phyloP scores from a whole-genome alignment of 2,888 invertebrate genomes.

The Cerceris ruficornis region DNA sequence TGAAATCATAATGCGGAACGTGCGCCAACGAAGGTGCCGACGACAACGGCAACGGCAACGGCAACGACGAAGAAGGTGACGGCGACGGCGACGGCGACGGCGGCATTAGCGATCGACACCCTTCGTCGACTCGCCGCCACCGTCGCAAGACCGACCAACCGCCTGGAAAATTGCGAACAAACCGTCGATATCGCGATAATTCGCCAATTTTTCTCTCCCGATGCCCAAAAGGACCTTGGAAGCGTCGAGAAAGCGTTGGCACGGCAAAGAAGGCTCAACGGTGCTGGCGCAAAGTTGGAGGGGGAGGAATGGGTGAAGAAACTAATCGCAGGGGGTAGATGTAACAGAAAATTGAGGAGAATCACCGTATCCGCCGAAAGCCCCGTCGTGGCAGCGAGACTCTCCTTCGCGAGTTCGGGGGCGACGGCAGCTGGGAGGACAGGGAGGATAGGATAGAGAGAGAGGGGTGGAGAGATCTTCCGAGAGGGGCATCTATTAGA shows the following conservation, averaged over 20 bases:
- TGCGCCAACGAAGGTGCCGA: conserved; percentile 75
- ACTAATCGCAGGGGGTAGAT: conserved; percentile 61
- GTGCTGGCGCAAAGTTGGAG: neutral
- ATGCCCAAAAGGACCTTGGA: no score
- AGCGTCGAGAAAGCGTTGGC: neutral
- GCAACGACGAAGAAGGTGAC: neutral
- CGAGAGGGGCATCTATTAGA: conserved; percentile 72
- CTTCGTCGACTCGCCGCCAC: neutral
- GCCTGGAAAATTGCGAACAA: no score
- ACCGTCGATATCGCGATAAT: neutral
- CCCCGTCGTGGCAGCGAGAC: conserved; percentile 43
- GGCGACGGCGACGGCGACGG: neutral
- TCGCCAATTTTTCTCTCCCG: conserved; percentile 1
- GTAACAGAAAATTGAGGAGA: conserved; percentile 68
- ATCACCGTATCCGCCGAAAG: conserved; percentile 56
- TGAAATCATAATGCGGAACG: conserved; percentile 85
- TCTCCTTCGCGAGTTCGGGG: conserved; percentile 31
- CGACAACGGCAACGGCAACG: neutral
- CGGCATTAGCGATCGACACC: neutral
- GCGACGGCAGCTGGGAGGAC: conserved; percentile 9
- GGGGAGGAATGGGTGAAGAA: conserved; percentile 27
- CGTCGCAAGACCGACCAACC: no score
- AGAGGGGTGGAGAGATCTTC: conserved; percentile 17
- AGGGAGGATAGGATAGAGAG: conserved; percentile 14
- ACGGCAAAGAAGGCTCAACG: neutral